phyloP scores from a whole-genome alignment of 2,113 vertebrate genomes.

The Sterrhoptilus dennistouni region DNA sequence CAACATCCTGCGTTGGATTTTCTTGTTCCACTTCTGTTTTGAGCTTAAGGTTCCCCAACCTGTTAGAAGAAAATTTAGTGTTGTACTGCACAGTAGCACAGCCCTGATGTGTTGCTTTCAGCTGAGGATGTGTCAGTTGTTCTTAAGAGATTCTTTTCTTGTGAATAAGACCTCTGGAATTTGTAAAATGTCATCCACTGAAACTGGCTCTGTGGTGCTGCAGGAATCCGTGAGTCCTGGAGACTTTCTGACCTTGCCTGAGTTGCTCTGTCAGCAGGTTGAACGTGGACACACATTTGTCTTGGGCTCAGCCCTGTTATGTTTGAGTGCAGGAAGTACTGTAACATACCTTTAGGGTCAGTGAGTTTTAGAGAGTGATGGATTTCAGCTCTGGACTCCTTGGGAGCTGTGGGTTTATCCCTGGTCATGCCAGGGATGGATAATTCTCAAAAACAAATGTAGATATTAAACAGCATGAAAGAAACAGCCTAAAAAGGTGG shows the following conservation, averaged over 20 bases:
- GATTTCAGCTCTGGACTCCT: not conserved
- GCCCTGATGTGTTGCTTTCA: not conserved
- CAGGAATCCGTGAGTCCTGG: not conserved
- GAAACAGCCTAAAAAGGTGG: not conserved
- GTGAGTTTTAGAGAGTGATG: not conserved
- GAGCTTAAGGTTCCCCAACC: not conserved
- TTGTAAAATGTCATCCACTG: not conserved
- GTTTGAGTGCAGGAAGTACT: not conserved
- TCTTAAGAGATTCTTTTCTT: not conserved
- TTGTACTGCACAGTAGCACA: not conserved
- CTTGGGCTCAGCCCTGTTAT: not conserved
- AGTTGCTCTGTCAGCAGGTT: not conserved
- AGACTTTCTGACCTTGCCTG: not conserved
- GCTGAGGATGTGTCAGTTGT: not conserved
- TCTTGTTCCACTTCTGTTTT: not conserved
- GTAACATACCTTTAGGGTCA: fast-evolving
- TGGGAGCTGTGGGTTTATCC: not conserved
- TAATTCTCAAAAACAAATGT: not conserved
- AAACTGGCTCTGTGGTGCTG: not conserved
- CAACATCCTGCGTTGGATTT: not conserved
- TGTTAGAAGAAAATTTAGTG: not conserved
- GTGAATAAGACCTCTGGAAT: not conserved
- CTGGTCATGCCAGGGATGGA: not conserved
- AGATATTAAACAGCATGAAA: not conserved
- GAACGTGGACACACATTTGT: not conserved